Evolutionary conservation across 2,797 vertebrate species (phyloP).

Genomic region (Oryzias sinensis): DNA sequence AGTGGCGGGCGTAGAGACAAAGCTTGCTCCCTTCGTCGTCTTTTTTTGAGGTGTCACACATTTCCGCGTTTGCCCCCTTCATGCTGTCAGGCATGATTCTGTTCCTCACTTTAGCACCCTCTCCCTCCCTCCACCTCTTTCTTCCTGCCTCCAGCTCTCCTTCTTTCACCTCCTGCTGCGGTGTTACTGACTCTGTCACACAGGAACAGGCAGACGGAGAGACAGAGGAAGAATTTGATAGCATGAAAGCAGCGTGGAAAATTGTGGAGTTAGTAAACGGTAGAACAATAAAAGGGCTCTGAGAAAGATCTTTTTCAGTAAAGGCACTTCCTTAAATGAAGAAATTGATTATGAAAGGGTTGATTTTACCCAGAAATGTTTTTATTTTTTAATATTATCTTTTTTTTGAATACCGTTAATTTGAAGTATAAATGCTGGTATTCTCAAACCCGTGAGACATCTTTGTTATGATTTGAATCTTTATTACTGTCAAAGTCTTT

Average conservation of each 20-base stretch:
- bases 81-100: conserved; percentile 30
- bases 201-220: conserved; percentile 68
- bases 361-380: background rate
- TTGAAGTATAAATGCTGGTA: no score
- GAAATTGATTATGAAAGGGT: background rate
- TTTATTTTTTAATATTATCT: background rate
- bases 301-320: background rate
- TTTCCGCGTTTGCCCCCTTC: conserved; percentile 45
- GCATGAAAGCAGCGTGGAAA: conserved; percentile 39
- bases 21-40: conserved; percentile 19
- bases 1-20: background rate
- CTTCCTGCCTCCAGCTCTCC: conserved; percentile 66
- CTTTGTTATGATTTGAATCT: no score
- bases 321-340: background rate
- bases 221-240: conserved; percentile 39
- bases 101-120: conserved; percentile 60
- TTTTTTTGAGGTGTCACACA: conserved; percentile 54
- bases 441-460: no score
- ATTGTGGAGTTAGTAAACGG: conserved; percentile 51
- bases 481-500: no score
- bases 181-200: conserved; percentile 74
- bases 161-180: conserved; percentile 71
- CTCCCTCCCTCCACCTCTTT: conserved; percentile 39
- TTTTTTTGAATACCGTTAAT: background rate
- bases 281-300: conserved; percentile 19